phyloP scores from a whole-genome alignment of 2,113 vertebrate species.

The Haemorhous mexicanus region DNA sequence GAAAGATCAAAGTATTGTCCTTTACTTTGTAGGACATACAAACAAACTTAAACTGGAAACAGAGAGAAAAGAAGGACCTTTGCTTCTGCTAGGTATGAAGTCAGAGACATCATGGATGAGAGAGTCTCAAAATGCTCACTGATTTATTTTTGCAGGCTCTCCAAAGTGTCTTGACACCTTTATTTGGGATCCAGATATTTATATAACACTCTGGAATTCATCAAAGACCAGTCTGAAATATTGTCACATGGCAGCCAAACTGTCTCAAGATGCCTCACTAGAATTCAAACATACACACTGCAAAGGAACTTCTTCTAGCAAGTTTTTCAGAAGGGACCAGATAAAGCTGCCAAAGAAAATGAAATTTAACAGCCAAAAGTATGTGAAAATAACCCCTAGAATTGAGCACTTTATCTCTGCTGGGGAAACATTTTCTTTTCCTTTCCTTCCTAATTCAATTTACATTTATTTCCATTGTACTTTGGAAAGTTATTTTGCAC shows the following conservation, averaged over 20 bases:
- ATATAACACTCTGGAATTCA: slow-evolving; percentile 57
- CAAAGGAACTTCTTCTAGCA: slow-evolving; percentile 28
- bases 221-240: slow-evolving; percentile 55
- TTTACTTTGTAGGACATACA: slow-evolving; percentile 20
- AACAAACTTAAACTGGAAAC: slow-evolving; percentile 30
- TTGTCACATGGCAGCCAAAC: slow-evolving; percentile 28
- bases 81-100: slow-evolving; percentile 35
- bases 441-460: slow-evolving; percentile 25
- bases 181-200: slow-evolving; percentile 58
- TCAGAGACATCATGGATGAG: slow-evolving; percentile 5
- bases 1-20: not conserved
- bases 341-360: slow-evolving; percentile 69
- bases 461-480: slow-evolving; percentile 43
- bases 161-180: slow-evolving; percentile 58
- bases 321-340: slow-evolving; percentile 11
- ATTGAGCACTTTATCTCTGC: not conserved
- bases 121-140: slow-evolving; percentile 10
- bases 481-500: slow-evolving; percentile 14
- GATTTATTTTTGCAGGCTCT: slow-evolving; percentile 46
- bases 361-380: slow-evolving; percentile 60
- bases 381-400: slow-evolving; percentile 52
- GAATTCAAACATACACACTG: not conserved
- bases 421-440: slow-evolving; percentile 8
- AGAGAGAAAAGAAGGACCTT: not conserved
- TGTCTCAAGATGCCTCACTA: not conserved